A percentile compares a stretch with the other conserved stretches of the same genome.
These are phyloP conservation scores for Austrolebias charrua DNA, from an alignment of 2,797 vertebrate genomes.

Conservation along the genomic window DNA sequence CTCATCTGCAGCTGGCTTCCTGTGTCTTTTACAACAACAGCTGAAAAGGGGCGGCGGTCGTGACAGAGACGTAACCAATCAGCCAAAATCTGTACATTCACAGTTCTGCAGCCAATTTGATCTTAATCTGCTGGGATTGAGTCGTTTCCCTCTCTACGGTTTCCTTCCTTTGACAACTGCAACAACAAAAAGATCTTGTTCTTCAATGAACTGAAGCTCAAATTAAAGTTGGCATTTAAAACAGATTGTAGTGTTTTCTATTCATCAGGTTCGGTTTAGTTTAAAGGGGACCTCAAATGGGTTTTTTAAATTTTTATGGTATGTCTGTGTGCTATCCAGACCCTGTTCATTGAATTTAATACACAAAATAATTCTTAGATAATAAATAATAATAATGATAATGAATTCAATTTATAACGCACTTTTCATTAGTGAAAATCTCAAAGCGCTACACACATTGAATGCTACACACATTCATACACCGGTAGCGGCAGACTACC, in stretches of 20 bases:
- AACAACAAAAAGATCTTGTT: conserved; percentile 1
- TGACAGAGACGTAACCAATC: conserved; percentile 31
- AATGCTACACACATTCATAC: too few species aligned
- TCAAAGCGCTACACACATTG: too few species aligned
- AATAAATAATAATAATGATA: too few species aligned
- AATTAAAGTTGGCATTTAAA: not conserved
- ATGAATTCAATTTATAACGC: too few species aligned
- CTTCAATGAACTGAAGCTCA: conserved; percentile 1
- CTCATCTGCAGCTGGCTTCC: conserved; percentile 49
- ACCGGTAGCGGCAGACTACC: too few species aligned
- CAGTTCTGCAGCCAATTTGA: not conserved
- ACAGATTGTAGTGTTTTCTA: not conserved
- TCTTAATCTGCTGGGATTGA: not conserved
- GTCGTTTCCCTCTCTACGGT: not conserved
- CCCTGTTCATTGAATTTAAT: too few species aligned
- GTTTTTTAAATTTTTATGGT: too few species aligned
- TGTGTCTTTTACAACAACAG: conserved; percentile 39
- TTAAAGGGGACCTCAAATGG: too few species aligned
- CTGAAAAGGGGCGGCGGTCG: conserved; percentile 35
- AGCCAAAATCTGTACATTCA: conserved; percentile 1
- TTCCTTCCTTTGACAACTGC: not conserved
- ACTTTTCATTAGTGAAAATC: too few species aligned
- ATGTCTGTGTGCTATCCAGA: too few species aligned
- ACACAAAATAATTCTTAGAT: too few species aligned
- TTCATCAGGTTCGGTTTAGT: not conserved